Evolutionary conservation across 2,888 invertebrate species (phyloP), one percentile per base, ranked within the genome.

Genomic region (Phalera bucephala): DNA sequence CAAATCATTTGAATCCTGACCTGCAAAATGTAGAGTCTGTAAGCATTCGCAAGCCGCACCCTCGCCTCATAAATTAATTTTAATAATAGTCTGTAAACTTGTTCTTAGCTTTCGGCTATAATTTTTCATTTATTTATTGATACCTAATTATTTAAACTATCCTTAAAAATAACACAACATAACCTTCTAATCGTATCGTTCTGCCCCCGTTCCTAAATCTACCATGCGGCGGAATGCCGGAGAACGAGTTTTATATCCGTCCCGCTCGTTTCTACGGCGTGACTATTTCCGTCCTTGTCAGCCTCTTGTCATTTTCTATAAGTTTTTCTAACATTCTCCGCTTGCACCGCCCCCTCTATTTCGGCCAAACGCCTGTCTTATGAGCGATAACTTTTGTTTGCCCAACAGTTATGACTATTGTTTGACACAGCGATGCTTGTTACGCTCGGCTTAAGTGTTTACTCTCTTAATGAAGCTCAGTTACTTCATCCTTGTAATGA

Each of bases 191-290:
- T 87, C 83, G 83, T 81, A 84, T 77, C 80, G 81, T 77, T 83
- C 76, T 88, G 89, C 89, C 89, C 87, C 87, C 84, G 89, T 87
- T 88, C 86, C 81, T 87, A 88, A 88, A 88, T 85, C 86, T 83
- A 81, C 87, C 87, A 85, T 76, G 84, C 85, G 79, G 78, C 83
- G 89, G 89, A 89, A 89, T 89, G 89, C 68, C 71, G 89, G 73
- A 77, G 78, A 85, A 88, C 89, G 72, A 85, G 89, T 89, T 89
- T 80, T 80, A 76, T 81, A 77, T 80, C 85, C 72, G 73, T 89
- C 89, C 70, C 67, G 68, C 68, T 87, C 84, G 65, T 68, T 65
- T 78, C 72, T 80, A 83, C 72, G 73, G 72, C 65, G 64, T 64
- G 63, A 56, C 60, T 81, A 57, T 72, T 63, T 61, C 86, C 65